phyloP scores from a whole-genome alignment of 2,797 vertebrate species.

The Pelobates cultripes region DNA sequence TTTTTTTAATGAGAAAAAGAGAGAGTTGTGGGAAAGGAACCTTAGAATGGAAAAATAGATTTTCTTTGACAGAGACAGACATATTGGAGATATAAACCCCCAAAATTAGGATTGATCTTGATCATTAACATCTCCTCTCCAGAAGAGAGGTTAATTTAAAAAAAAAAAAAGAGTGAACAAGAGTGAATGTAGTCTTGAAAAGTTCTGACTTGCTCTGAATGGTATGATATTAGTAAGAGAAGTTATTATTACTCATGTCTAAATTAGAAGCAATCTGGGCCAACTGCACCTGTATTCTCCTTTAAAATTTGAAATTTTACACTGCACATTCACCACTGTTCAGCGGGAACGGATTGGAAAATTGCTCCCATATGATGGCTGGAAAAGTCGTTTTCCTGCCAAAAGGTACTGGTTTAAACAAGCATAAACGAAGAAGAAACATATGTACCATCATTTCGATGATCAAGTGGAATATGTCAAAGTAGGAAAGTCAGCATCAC shows the following conservation, averaged over 20 bases:
- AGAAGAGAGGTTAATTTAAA: neutral
- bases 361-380: slow-evolving; percentile 53
- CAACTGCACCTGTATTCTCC: slow-evolving; percentile 53
- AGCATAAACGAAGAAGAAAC: slow-evolving; percentile 19
- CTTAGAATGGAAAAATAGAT: too few species aligned
- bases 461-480: slow-evolving; percentile 35
- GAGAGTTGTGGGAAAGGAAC: too few species aligned
- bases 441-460: slow-evolving; percentile 32
- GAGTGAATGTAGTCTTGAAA: slow-evolving; percentile 6
- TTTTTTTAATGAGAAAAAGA: too few species aligned
- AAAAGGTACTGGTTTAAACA: slow-evolving; percentile 20
- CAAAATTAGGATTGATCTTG: neutral
- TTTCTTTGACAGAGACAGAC: too few species aligned
- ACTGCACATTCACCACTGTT: slow-evolving; percentile 34
- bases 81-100: too few species aligned
- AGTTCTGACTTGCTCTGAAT: slow-evolving; percentile 16
- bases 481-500: slow-evolving; percentile 16
- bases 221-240: slow-evolving; percentile 27
- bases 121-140: neutral
- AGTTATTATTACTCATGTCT: slow-evolving; percentile 31
- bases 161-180: neutral
- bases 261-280: slow-evolving; percentile 31
- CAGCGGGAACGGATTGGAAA: slow-evolving; percentile 36
- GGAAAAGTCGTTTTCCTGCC: slow-evolving; percentile 48
- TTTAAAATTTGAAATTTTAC: slow-evolving; percentile 28